A percentile compares a stretch with the other conserved stretches of the same genome.
Evolutionary conservation across 1,140 invertebrate species (phyloP).

Genomic region (Amyelois transitella): DNA sequence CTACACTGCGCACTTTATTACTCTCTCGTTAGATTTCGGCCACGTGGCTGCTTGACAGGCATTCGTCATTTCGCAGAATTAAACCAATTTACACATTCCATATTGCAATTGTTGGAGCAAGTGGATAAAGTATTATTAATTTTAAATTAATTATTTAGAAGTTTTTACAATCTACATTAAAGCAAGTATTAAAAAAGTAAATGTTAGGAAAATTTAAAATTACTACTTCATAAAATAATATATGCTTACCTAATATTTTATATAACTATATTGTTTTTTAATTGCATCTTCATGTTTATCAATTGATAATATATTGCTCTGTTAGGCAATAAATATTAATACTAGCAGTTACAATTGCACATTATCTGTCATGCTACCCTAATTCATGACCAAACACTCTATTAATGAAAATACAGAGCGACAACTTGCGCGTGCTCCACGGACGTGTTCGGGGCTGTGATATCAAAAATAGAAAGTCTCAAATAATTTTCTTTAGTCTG

Average conservation of each 20-base stretch:
- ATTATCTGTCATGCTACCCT: constrained; percentile 15
- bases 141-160: too few species aligned
- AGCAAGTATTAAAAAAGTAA: too few species aligned
- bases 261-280: neutral
- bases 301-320: neutral
- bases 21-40: constrained; percentile 18
- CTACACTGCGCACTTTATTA: constrained; percentile 39
- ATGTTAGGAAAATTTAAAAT: too few species aligned
- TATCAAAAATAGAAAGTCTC: too few species aligned
- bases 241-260: too few species aligned
- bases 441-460: too few species aligned
- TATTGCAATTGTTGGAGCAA: neutral
- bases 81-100: neutral
- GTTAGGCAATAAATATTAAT: neutral
- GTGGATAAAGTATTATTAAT: too few species aligned
- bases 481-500: too few species aligned
- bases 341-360: neutral
- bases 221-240: too few species aligned
- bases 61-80: neutral
- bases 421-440: too few species aligned
- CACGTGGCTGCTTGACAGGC: neutral
- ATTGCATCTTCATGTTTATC: neutral
- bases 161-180: too few species aligned
- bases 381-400: neutral
- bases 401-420: neutral